These are phyloP conservation scores for Rotaria magnacalcarata DNA, from an alignment of 2,888 invertebrate species.

Conservation along the genomic window DNA sequence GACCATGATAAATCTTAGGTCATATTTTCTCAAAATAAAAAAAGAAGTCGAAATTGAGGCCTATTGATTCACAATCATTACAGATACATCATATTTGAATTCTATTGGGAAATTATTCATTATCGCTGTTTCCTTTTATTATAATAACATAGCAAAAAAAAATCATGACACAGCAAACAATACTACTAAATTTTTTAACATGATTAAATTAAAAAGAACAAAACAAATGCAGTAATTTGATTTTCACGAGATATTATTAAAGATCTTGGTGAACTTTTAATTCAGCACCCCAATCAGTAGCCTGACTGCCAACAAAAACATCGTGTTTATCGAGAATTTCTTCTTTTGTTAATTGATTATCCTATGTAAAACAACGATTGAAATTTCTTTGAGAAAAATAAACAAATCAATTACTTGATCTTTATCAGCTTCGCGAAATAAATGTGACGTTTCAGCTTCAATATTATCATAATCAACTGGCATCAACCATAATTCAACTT, in stretches of 20 bases:
- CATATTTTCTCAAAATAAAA: too few species aligned
- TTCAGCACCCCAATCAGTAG: conserved; percentile 42
- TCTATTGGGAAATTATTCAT: conserved; percentile 17
- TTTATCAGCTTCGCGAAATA: conserved; percentile 56
- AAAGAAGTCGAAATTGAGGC: background rate
- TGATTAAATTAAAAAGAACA: background rate
- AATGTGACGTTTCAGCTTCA: conserved; percentile 40
- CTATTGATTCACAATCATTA: background rate
- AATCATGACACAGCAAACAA: background rate
- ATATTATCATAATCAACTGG: conserved; percentile 45
- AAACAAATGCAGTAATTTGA: background rate
- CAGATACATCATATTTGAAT: background rate
- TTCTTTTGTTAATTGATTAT: conserved; percentile 44
- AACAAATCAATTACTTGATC: conserved; percentile 65
- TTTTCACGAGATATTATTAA: background rate
- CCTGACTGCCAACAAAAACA: conserved; percentile 44
- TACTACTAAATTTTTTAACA: background rate
- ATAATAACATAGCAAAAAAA: background rate
- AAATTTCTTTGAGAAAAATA: background rate
- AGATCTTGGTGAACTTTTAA: background rate
- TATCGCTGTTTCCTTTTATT: too few species aligned
- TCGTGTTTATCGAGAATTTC: conserved; percentile 43
- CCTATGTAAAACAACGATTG: background rate
- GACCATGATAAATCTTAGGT: too few species aligned
- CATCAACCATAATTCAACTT: conserved; percentile 44